Percentiles rank a stretch among this genome's conserved stretches.
Conservation (phyloP, 1,140 invertebrate species). For the Anastatus disparis region DNA sequence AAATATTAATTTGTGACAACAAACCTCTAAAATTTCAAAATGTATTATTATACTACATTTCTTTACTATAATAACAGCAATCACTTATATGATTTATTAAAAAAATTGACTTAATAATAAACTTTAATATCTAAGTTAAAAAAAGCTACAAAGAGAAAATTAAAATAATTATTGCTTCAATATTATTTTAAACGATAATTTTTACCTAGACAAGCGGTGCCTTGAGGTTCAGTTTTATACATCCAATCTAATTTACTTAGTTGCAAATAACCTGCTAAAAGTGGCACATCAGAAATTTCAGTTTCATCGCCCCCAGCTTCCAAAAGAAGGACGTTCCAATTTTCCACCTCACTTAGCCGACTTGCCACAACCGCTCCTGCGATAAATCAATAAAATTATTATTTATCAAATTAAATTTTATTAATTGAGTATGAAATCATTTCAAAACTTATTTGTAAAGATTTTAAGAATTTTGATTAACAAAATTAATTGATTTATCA, state of each 20-base stretch:
- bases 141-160: not conserved
- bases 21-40: no score
- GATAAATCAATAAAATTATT: conserved; percentile 37
- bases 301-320: conserved; percentile 94
- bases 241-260: conserved; percentile 91
- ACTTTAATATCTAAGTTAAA: not conserved
- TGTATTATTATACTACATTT: no score
- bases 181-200: not conserved
- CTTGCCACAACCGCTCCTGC: conserved; percentile 89
- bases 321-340: conserved; percentile 85
- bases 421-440: no score
- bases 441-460: no score
- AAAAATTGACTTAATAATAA: no score
- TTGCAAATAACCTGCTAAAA: conserved; percentile 88
- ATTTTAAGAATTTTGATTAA: no score
- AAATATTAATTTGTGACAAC: no score
- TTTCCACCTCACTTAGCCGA: conserved; percentile 79
- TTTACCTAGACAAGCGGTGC: conserved; percentile 80
- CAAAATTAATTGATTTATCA: no score
- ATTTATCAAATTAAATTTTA: no score
- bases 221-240: conserved; percentile 90
- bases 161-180: no score
- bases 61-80: no score
- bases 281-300: conserved; percentile 87
- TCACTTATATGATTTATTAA: no score